Percentiles rank a stretch among this genome's conserved stretches.
Conservation (phyloP, 2,113 vertebrate species). For the Numida meleagris region DNA sequence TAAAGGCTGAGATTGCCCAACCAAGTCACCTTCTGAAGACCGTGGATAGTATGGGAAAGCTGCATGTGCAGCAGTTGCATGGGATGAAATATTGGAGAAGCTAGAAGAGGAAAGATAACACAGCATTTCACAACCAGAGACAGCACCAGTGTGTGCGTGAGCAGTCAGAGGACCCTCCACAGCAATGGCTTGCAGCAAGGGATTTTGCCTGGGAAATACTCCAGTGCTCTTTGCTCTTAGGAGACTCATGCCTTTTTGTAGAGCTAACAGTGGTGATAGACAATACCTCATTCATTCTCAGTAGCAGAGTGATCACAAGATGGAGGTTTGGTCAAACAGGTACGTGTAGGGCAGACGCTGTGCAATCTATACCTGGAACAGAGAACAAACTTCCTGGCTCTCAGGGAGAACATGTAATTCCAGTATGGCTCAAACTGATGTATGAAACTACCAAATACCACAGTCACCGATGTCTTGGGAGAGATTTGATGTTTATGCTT, state of each 20-base stretch:
- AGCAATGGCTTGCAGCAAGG: neutral
- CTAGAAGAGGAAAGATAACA: neutral
- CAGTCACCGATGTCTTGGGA: slow-evolving; percentile 27
- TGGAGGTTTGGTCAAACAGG: neutral
- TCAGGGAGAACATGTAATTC: neutral
- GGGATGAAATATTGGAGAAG: neutral
- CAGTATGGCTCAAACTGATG: neutral
- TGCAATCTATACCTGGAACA: neutral
- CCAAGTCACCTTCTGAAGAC: neutral
- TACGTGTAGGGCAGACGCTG: neutral
- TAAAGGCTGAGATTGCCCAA: neutral
- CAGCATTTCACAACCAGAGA: neutral
- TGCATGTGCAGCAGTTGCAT: neutral
- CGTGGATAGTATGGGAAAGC: neutral
- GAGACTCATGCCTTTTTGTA: neutral
- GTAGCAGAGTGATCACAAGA: neutral
- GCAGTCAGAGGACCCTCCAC: neutral
- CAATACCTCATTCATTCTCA: neutral
- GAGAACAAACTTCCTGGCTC: neutral
- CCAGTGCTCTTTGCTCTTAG: neutral
- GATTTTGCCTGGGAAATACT: neutral
- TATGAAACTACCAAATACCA: slow-evolving; percentile 43
- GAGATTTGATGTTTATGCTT: slow-evolving; percentile 62
- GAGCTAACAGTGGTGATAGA: neutral
- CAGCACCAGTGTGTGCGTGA: neutral